Evolutionary conservation across 2,113 vertebrate species (phyloP).

Genomic region (Perognathus longimembris): DNA sequence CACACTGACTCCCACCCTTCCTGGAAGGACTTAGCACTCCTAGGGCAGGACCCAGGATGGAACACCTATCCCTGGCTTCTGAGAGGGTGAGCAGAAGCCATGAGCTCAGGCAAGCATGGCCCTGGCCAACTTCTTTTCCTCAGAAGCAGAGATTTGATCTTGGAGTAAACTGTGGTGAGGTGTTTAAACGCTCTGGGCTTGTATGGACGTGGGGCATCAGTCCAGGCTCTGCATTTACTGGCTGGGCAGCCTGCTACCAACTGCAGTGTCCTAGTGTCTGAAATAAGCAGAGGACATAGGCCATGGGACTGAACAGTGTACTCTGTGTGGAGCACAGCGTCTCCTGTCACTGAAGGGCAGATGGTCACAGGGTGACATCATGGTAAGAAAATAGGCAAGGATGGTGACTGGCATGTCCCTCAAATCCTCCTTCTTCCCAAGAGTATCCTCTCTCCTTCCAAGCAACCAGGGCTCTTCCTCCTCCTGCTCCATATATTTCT

Average conservation of each 20-base stretch:
- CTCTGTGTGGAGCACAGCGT: accelerated
- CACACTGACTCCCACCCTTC: not conserved
- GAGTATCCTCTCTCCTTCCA: too few relatives aligned
- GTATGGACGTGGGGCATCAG: not conserved
- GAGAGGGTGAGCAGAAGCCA: not conserved
- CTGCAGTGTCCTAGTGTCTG: not conserved
- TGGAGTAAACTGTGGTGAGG: not conserved
- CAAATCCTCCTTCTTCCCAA: too few relatives aligned
- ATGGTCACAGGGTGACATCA: too few relatives aligned
- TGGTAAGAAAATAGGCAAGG: too few relatives aligned
- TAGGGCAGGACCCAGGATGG: not conserved
- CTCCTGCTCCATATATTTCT: too few relatives aligned
- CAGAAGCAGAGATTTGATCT: not conserved
- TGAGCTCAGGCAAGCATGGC: too few relatives aligned
- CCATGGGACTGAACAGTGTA: not conserved
- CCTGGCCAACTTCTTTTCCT: not conserved
- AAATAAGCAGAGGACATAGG: not conserved
- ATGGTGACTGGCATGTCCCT: too few relatives aligned
- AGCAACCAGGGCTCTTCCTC: too few relatives aligned
- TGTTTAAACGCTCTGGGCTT: not conserved
- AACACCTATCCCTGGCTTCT: not conserved
- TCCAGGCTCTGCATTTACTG: not conserved
- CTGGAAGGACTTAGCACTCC: not conserved
- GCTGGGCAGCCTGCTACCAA: not conserved
- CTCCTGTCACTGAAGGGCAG: too few relatives aligned